Conservation (phyloP, 2,797 vertebrate species). For the Enteromius paludinosus region DNA sequence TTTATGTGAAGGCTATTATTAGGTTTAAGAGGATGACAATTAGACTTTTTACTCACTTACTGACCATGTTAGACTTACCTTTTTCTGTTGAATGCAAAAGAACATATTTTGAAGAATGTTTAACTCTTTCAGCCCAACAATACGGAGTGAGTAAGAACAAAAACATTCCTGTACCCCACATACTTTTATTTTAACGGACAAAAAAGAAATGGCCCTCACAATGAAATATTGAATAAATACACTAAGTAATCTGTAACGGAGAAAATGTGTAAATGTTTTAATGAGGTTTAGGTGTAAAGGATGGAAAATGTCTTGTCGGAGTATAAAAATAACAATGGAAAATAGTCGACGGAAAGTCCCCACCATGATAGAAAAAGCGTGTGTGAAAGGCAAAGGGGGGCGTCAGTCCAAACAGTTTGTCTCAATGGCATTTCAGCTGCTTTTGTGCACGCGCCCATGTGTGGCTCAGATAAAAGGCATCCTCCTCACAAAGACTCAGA, state of each 20-base stretch:
- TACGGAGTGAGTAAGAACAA: not conserved
- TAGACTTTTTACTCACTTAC: not conserved
- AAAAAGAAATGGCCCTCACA: not conserved
- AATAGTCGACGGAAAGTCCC: not conserved
- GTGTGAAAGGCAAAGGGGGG: not conserved
- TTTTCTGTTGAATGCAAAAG: not conserved
- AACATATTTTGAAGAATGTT: not conserved
- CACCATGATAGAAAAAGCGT: not conserved
- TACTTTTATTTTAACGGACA: not conserved
- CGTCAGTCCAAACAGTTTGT: conserved; percentile 12
- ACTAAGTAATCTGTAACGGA: not conserved
- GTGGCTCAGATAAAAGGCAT: conserved; percentile 51
- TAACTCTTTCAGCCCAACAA: not conserved
- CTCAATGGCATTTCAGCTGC: conserved; percentile 39
- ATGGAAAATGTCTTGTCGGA: not conserved
- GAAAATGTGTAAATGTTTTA: not conserved
- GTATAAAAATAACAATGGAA: not conserved
- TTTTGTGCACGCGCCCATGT: conserved; percentile 46
- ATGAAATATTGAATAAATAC: not conserved
- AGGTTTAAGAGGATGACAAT: not conserved
- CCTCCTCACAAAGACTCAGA: conserved; percentile 35
- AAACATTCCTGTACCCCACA: not conserved
- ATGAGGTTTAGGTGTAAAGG: not conserved
- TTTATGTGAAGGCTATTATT: not conserved
- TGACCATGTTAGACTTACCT: not conserved